These are phyloP conservation scores for Xiphorhynchus elegans DNA, from an alignment of 2,113 vertebrate species.

Conservation along the genomic window DNA sequence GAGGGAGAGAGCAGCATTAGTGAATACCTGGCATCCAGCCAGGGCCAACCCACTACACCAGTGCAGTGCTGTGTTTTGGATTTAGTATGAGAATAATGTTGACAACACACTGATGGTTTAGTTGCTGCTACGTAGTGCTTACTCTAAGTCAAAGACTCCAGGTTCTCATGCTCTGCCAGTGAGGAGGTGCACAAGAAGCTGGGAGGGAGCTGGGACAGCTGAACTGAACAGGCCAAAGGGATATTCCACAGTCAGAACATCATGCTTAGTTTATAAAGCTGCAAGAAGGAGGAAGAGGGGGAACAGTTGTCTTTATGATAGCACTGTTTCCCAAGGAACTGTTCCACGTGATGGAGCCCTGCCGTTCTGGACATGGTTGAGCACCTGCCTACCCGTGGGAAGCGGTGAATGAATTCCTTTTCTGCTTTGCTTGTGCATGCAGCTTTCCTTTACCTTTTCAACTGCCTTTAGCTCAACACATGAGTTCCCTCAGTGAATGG, in stretches of 20 bases:
- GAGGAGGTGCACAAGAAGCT: not conserved
- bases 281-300: not conserved
- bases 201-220: not conserved
- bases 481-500: not conserved
- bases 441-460: not conserved
- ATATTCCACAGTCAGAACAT: not conserved
- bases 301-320: not conserved
- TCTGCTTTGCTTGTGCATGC: not conserved
- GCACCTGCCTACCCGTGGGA: not conserved
- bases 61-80: not conserved
- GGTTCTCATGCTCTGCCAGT: not conserved
- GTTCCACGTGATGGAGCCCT: accelerated
- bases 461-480: not conserved
- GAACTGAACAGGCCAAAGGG: not conserved
- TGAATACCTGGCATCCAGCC: too few species aligned
- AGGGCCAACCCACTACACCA: too few species aligned
- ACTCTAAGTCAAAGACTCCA: not conserved
- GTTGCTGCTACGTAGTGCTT: too few species aligned
- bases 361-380: not conserved
- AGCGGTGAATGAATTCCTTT: not conserved
- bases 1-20: too few species aligned
- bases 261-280: not conserved
- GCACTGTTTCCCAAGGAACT: not conserved
- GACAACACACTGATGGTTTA: not conserved
- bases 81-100: not conserved